Evolutionary conservation across 2,113 vertebrate genomes (phyloP).

Genomic region (Salvator merianae): DNA sequence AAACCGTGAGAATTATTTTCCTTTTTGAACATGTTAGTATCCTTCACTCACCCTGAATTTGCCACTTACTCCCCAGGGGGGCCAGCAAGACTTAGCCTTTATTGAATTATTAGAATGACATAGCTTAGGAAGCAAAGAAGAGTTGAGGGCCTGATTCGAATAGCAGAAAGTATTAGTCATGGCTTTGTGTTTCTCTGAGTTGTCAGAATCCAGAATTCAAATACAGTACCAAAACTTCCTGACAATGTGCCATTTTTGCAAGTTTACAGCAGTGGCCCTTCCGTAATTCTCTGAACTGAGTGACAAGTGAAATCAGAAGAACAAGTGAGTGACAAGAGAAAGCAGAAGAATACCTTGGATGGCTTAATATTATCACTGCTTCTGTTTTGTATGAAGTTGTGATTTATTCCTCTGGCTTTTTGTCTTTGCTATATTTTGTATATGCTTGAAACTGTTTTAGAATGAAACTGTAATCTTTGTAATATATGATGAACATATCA

Average conservation of each 20-base stretch:
- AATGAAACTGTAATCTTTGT: constrained; percentile 23
- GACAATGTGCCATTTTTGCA: background rate
- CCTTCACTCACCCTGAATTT: background rate
- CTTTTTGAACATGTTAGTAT: background rate
- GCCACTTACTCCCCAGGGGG: background rate
- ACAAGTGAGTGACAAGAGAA: background rate
- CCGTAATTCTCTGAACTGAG: background rate
- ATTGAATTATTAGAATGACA: background rate
- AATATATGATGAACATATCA: constrained; percentile 3
- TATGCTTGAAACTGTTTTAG: constrained; percentile 12
- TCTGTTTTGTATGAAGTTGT: constrained; percentile 25
- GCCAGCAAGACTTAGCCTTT: background rate
- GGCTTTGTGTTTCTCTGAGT: background rate
- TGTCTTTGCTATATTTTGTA: constrained; percentile 24
- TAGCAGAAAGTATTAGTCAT: background rate
- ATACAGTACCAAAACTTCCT: background rate
- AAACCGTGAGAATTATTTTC: background rate
- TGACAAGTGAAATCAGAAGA: background rate
- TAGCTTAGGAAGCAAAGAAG: background rate
- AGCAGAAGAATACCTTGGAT: constrained; percentile 5
- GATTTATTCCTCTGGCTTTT: constrained; percentile 16
- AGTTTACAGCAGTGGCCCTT: background rate
- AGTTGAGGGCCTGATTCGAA: background rate
- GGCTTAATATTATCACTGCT: constrained; percentile 8
- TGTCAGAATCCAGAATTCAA: too few species aligned